Percentiles rank a stretch among this genome's conserved stretches.
Conservation (phyloP, 1,140 invertebrate genomes). For the Drosophila quadrilineata region DNA sequence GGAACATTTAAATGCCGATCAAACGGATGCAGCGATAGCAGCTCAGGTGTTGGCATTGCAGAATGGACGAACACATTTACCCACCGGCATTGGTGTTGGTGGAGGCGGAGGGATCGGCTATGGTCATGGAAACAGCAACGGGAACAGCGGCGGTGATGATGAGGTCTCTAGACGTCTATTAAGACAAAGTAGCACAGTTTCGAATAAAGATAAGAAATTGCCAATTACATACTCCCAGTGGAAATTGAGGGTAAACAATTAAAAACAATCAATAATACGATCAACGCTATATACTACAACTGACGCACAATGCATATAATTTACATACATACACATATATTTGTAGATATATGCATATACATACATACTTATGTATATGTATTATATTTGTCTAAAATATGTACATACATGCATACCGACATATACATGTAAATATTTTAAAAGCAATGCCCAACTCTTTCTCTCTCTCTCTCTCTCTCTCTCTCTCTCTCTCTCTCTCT, state of each 20-base stretch:
- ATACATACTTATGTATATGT: too few relatives aligned
- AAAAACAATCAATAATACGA: conserved; percentile 34
- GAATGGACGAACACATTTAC: conserved; percentile 65
- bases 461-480: conserved; percentile 9
- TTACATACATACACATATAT: conserved; percentile 9
- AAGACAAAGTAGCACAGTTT: conserved; percentile 78
- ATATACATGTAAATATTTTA: too few relatives aligned
- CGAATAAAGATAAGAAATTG: conserved; percentile 81
- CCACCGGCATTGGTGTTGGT: conserved; percentile 52
- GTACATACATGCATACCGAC: too few relatives aligned
- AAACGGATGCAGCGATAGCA: conserved; percentile 66
- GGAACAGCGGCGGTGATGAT: conserved; percentile 55
- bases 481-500: too few relatives aligned
- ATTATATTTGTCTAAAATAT: too few relatives aligned
- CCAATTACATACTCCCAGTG: conserved; percentile 82
- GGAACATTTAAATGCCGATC: conserved; percentile 64
- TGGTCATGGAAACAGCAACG: conserved; percentile 2
- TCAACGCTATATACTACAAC: conserved; percentile 17
- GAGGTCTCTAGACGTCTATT: conserved; percentile 81
- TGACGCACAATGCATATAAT: conserved; percentile 8
- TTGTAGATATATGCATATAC: background rate
- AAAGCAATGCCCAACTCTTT: too few relatives aligned
- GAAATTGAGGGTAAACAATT: conserved; percentile 81
- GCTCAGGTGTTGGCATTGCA: conserved; percentile 66
- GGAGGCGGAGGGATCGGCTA: conserved; percentile 2